Base-by-base conservation (phyloP, 1,140 invertebrate species). In the Lanistes nyassanus region DNA sequence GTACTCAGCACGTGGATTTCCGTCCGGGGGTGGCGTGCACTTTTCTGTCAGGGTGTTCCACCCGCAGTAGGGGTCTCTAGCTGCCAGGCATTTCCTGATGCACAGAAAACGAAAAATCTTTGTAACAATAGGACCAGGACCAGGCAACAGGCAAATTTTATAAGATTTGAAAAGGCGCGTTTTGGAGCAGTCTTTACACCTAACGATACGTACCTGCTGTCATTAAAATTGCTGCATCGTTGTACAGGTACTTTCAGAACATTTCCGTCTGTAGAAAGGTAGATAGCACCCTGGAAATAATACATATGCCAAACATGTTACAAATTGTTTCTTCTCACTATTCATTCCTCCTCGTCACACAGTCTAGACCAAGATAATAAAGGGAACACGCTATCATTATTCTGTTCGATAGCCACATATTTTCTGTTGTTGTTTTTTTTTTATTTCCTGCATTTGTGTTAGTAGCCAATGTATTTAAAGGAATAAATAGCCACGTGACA, bases 51-150 rank as follows among this genome's bases (percentile, higher is more conserved):
- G 90, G 72, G 94, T 93, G 87, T 97, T 93, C 96, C 96, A 98
- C 0, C 95, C 97, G 88, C 97, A 98, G 86, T 98, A 96, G 0
- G 97, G 97, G 89, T 98, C 97, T 89, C 94, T 94, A 0, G 96
- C 93, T 81, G 94, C 93, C 29, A 96, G 82, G 87, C 97, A 98
- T 2, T 93, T 91, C 4, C 92, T 89, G 77, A 39, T 82, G 77
- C 70, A 55, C 3, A 60, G 3, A 31, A n/a, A n/a, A n/a, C n/a
- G n/a, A n/a, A n/a, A n/a, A n/a, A n/a, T n/a, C n/a, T n/a, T n/a
- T n/a, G n/a, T 36, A 29, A 65, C 7, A 62, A 31, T 31, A 36
- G n/a, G 36, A 0, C n/a, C 34, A 36, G 3, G n/a, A 13, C 13
- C 4, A 21, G 29, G 1, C 3, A 65, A 65, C 26, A 65, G 0